Conservation (phyloP, 2,888 invertebrate genomes). For the Tenthredo scrophulariae region DNA sequence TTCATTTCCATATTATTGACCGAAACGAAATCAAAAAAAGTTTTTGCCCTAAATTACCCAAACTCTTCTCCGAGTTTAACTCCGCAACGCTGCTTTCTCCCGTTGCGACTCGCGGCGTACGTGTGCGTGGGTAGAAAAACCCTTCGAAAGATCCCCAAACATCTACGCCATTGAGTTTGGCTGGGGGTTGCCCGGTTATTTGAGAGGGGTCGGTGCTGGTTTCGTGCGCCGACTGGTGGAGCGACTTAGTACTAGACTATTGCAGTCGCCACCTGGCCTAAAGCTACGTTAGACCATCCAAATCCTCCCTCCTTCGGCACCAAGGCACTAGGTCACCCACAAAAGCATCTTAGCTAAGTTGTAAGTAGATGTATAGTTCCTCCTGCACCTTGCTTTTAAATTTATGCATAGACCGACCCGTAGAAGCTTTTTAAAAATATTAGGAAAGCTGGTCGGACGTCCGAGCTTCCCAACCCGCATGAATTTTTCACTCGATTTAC, state of each 20-base stretch:
- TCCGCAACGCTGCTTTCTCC: not conserved
- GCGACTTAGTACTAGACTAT: constrained; percentile 67
- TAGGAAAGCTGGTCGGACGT: not conserved
- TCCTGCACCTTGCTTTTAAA: constrained; percentile 16
- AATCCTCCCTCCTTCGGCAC: constrained; percentile 51
- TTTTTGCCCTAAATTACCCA: no score
- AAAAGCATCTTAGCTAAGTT: constrained; percentile 49
- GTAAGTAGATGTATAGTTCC: constrained; percentile 44
- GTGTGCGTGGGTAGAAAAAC: not conserved
- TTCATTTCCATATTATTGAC: no score
- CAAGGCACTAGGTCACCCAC: constrained; percentile 49
- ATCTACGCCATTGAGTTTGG: constrained; percentile 44
- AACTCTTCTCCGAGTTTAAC: not conserved
- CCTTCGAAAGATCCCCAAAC: not conserved
- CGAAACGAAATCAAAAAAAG: no score
- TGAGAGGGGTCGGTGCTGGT: constrained; percentile 1
- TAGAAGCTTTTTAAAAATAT: not conserved
- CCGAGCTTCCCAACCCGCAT: not conserved
- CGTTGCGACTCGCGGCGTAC: no score
- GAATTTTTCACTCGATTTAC: constrained; percentile 33
- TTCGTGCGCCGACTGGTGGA: constrained; percentile 68
- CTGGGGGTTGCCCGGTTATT: constrained; percentile 43
- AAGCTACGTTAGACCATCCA: constrained; percentile 63
- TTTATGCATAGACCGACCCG: not conserved
- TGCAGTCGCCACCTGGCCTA: constrained; percentile 70